These are phyloP conservation scores for Euleptes europaea DNA, from an alignment of 2,113 vertebrate genomes.

Conservation along the genomic window DNA sequence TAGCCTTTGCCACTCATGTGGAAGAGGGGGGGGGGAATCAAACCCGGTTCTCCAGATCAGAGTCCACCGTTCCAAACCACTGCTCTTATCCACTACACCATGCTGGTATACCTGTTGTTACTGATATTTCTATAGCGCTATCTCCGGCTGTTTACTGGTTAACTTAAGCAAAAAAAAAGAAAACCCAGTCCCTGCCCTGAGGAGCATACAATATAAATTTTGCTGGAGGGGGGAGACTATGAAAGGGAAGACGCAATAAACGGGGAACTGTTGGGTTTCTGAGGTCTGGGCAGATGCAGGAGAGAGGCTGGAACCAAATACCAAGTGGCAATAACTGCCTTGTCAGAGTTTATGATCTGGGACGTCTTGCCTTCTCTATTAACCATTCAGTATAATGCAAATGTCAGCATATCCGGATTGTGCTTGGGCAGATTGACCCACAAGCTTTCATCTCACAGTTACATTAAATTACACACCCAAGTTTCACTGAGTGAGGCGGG, in stretches of 20 bases:
- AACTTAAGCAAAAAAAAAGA: not conserved
- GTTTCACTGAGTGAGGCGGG: not conserved
- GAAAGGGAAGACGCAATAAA: too few relatives aligned
- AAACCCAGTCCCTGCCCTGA: not conserved
- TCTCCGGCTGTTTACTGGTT: not conserved
- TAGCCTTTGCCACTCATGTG: too few relatives aligned
- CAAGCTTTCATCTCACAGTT: not conserved
- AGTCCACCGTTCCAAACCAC: too few relatives aligned
- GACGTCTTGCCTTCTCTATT: not conserved
- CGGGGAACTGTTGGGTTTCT: not conserved
- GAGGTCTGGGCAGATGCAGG: not conserved
- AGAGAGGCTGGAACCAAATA: not conserved
- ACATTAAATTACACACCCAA: not conserved
- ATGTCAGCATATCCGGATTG: not conserved
- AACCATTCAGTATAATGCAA: not conserved
- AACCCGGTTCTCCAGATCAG: too few relatives aligned
- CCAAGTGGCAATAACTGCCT: not conserved
- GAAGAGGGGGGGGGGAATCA: too few relatives aligned
- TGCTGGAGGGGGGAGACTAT: not conserved
- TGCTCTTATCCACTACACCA: too few relatives aligned
- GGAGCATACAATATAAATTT: not conserved
- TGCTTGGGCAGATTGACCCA: not conserved
- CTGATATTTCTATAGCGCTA: not conserved
- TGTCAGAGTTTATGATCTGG: not conserved
- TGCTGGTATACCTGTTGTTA: not conserved